Evolutionary conservation across 1,140 invertebrate species (phyloP), one percentile per base, ranked within the genome.

Genomic region (Drosophila nigromelanica): DNA sequence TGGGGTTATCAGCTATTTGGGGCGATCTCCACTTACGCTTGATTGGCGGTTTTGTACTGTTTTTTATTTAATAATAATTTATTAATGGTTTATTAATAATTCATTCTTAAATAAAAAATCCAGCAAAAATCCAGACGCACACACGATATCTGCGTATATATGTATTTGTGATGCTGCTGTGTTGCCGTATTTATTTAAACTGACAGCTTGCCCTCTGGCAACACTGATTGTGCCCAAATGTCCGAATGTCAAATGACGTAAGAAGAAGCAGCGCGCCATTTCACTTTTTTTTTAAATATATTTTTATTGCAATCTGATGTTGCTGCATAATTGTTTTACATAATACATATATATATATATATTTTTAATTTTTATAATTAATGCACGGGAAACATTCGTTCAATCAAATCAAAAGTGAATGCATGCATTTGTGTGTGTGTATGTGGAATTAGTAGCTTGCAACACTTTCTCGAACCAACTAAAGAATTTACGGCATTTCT

Each of bases 51-150:
- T 90, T 90, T 91, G 69, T 66, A 79, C 90, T 91, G 90, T 79
- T 89, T 91, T 91, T 91, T 91, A 91, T 91, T 90, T 89, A 91
- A 91, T 89, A 91, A 90, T 91, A 91, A 91, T 91, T 91, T 90
- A 91, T 87, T 89, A 89, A 89, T 71, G 62, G 54, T 54, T 70
- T 60, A 81, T 89, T 89, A 89, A 89, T 89, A 89, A 91, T 91
- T 91, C 85, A 91, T 91, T 87, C 81, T 91, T 91, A 91, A 91
- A 91, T 91, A 91, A 91, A 91, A 91, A 91, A 90, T 89, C 74
- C 90, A 91, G 90, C 86, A 91, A 91, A 91, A 91, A 89, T 90
- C 86, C 70, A 74, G 73, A 80, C 83, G 76, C 69, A 85, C 73
- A 75, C 80, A 82, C 83, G 70, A 72, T 52, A 64, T 68, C 48